A percentile compares a stretch with the other conserved stretches of the same genome.
Conservation (phyloP, 2,888 invertebrate species). For the Noctua janthe region DNA sequence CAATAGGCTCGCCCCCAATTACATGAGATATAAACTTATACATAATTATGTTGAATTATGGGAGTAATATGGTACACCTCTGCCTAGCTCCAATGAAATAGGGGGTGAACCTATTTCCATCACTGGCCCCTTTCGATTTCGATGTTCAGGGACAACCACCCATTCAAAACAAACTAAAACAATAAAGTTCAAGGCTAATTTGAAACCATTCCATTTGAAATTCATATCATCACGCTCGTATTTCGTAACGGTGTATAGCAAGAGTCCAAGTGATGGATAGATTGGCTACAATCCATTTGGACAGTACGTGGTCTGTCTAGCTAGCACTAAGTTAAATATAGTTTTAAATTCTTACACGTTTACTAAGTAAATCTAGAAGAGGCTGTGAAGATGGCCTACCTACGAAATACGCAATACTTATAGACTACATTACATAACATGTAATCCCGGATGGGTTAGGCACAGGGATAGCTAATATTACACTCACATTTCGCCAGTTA, state of each 20-base stretch:
- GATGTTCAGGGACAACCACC: too few relatives aligned
- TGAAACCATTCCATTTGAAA: neutral
- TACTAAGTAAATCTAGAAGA: too few relatives aligned
- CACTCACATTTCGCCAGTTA: neutral
- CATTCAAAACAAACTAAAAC: neutral
- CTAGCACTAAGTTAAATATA: neutral
- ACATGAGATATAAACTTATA: too few relatives aligned
- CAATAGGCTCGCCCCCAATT: too few relatives aligned
- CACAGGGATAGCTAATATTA: neutral
- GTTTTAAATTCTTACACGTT: constrained; percentile 12
- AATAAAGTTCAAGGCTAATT: neutral
- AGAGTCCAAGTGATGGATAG: constrained; percentile 10
- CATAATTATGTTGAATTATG: too few relatives aligned
- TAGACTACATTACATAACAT: neutral
- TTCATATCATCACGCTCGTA: constrained; percentile 12
- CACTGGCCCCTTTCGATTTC: too few relatives aligned
- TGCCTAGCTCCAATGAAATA: too few relatives aligned
- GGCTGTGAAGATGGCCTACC: neutral
- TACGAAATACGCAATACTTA: neutral
- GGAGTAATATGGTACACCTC: too few relatives aligned
- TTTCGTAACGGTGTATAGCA: constrained; percentile 22
- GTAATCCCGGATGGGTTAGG: neutral
- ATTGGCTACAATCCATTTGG: constrained; percentile 22
- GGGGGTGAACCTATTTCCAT: too few relatives aligned
- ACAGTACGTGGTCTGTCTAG: constrained; percentile 6